Evolutionary conservation across 2,113 vertebrate species (phyloP).

Genomic region (Corapipo altera): DNA sequence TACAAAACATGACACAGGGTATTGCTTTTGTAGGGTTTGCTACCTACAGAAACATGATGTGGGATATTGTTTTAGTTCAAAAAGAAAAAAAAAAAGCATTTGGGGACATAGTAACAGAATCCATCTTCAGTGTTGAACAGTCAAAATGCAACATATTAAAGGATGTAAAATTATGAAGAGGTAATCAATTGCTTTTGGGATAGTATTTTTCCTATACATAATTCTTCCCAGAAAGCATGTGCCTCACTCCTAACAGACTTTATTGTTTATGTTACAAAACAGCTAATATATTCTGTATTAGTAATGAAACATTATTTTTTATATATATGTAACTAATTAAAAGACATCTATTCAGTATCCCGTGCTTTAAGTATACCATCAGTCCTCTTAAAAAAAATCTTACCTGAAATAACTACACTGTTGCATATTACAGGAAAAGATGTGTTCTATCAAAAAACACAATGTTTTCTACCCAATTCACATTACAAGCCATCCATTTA

Average conservation of each 20-base stretch:
- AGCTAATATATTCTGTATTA: background rate
- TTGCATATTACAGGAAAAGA: background rate
- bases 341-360: background rate
- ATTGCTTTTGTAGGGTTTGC: background rate
- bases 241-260: rapidly evolving
- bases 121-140: background rate
- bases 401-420: background rate
- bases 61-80: background rate
- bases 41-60: rapidly evolving
- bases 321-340: background rate
- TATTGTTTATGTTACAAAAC: background rate
- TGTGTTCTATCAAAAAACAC: background rate
- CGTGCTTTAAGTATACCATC: background rate
- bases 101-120: background rate
- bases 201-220: background rate
- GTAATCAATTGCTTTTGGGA: background rate
- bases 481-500: background rate
- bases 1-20: background rate
- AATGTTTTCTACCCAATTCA: background rate
- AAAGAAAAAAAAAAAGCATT: background rate
- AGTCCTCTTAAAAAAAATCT: background rate
- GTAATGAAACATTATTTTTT: background rate
- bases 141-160: background rate
- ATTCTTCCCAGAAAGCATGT: background rate
- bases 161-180: background rate